Base-by-base conservation (phyloP, 2,888 invertebrate genomes). In the Gari tellinella region DNA sequence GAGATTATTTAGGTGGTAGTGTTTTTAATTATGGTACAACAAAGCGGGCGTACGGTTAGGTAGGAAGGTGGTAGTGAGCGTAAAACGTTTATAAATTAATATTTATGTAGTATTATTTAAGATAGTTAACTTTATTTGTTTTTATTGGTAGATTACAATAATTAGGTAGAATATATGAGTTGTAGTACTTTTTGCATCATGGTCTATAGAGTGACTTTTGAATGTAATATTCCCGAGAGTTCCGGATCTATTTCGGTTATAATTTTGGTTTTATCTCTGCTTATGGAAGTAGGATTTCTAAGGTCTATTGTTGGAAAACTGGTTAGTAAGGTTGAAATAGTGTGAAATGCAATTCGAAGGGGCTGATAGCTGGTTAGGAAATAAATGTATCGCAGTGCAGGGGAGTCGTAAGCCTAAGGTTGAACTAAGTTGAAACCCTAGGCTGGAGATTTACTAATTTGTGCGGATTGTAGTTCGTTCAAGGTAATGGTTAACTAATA, bases 111-210 rank as follows among this genome's bases (percentile, higher is more conserved):
- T 55, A 55, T 38, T 25, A 10, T 55, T 31, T 38, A 25, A 38
- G 55, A 15, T 17, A 17, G 12, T 31, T 15, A 46, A 15, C 15
- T 15, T 46, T 31, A 10, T 31, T 25, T 46, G 14, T 48, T 31
- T 31, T n/a, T 25, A 48, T 31, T 14, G 37, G 48, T 15, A 12
- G 10, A 31, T 31, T 2, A n/a, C n/a, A 48, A 48, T 19, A 17
- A 1, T 46, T 31, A 17, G 48, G 17, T 8, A 23, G 45, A 46
- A 31, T 25, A 19, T 48, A 8, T 51, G 21, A n/a, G 19, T 2
- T 0, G 1, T 17, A 37, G 64, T 70, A 65, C 70, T 64, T 65
- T 65, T 65, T 70, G 70, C 45, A 70, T 64, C 51, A 60, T 64
- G 70, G 64, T 38, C 55, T 60, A 60, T 70, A 55, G 48, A 70